Evolutionary conservation across 2,113 vertebrate genomes (phyloP).

Genomic region (Tyrannus savana): DNA sequence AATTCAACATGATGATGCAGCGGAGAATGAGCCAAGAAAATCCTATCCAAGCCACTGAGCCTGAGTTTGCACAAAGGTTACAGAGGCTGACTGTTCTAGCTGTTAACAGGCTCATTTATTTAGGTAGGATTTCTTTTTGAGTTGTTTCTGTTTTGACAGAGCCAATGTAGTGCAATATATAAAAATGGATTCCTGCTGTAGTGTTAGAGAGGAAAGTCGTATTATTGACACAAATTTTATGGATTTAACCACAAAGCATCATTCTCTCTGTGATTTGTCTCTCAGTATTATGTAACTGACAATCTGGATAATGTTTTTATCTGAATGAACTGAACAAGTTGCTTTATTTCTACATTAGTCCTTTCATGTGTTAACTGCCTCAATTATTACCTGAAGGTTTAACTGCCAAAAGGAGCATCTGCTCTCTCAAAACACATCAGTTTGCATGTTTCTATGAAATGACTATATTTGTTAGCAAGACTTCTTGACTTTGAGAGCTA

Average conservation of each 20-base stretch:
- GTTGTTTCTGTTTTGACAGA: neutral
- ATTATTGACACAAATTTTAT: neutral
- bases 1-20: conserved; percentile 93
- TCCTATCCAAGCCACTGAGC: conserved; percentile 86
- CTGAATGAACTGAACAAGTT: neutral
- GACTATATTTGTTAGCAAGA: neutral
- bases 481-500: neutral
- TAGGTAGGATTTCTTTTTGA: conserved; percentile 73
- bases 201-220: neutral
- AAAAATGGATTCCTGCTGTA: neutral
- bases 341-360: neutral
- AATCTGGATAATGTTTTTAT: neutral
- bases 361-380: neutral
- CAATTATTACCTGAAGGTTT: neutral
- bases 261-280: neutral
- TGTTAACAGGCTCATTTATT: conserved; percentile 93
- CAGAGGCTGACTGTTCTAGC: conserved; percentile 90
- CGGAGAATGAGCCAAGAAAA: conserved; percentile 94
- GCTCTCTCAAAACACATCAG: neutral
- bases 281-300: neutral
- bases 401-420: neutral
- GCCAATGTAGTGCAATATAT: neutral
- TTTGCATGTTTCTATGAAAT: neutral
- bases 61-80: conserved; percentile 89
- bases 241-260: neutral